Evolutionary conservation across 2,113 vertebrate genomes (phyloP).

Genomic region (Bungarus multicinctus): DNA sequence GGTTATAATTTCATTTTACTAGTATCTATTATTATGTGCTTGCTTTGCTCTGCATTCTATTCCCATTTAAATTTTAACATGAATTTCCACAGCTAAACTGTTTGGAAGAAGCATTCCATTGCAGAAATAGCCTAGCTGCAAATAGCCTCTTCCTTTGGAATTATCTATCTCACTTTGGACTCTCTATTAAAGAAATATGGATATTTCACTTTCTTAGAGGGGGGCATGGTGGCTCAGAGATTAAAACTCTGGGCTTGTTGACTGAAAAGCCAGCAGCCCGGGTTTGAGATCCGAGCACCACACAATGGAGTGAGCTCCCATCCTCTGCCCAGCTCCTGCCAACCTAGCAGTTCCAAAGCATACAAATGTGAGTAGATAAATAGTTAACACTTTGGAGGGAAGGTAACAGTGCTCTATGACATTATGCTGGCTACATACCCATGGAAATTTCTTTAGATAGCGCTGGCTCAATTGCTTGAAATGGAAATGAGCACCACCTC

Average conservation of each 20-base stretch:
- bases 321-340: background rate
- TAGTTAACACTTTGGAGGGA: background rate
- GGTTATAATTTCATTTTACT: background rate
- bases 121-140: background rate
- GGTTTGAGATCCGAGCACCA: background rate
- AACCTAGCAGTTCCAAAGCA: background rate
- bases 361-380: background rate
- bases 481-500: background rate
- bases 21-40: background rate
- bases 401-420: background rate
- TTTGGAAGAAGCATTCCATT: background rate
- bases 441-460: background rate
- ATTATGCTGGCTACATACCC: background rate
- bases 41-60: background rate
- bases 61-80: background rate
- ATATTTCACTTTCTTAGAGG: background rate
- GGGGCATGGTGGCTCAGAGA: background rate
- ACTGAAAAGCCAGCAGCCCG: background rate
- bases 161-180: background rate
- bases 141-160: background rate
- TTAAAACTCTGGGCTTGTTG: background rate
- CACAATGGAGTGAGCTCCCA: accelerated
- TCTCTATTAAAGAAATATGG: background rate
- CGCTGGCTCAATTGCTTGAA: background rate
- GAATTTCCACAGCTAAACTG: background rate